Conservation (phyloP, 64 coral and sea anemone genomes). For the Actinia equina region DNA sequence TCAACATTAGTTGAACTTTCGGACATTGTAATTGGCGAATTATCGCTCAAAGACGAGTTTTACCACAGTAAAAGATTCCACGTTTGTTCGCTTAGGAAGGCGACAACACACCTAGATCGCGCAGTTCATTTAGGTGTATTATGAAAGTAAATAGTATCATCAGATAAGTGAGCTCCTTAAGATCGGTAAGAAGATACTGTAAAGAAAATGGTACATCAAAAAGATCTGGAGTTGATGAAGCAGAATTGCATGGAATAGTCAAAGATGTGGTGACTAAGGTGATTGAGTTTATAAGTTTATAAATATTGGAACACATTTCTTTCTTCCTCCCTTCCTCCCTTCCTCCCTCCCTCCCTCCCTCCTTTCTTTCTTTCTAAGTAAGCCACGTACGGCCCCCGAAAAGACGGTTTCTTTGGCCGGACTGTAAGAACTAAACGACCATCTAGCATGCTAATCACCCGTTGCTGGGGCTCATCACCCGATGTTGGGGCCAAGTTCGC, state of each 20-base stretch:
- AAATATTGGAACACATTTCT: too few species aligned
- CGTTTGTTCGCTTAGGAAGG: slow-evolving; percentile 33
- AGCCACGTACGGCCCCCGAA: too few species aligned
- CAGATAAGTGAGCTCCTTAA: not conserved
- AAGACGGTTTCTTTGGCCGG: too few species aligned
- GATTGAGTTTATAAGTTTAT: not conserved
- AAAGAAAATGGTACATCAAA: not conserved
- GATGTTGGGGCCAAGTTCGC: too few species aligned
- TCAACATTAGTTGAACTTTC: slow-evolving; percentile 30
- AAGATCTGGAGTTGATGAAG: not conserved
- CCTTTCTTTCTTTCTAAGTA: too few species aligned
- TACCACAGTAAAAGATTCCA: not conserved
- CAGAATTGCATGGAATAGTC: not conserved
- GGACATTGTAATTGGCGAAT: slow-evolving; percentile 28
- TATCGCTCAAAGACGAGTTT: not conserved
- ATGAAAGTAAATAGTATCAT: not conserved
- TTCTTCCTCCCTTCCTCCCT: too few species aligned
- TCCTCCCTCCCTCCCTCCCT: too few species aligned
- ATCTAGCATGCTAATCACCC: too few species aligned
- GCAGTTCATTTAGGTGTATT: not conserved
- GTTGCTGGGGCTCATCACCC: too few species aligned
- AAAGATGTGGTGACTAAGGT: not conserved
- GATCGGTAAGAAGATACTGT: slow-evolving; percentile 7
- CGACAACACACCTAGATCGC: slow-evolving; percentile 38
- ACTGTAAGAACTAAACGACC: too few species aligned